Evolutionary conservation across 2,113 vertebrate genomes (phyloP), one percentile per base, ranked within the genome.

Genomic region (Ardeotis arabs): DNA sequence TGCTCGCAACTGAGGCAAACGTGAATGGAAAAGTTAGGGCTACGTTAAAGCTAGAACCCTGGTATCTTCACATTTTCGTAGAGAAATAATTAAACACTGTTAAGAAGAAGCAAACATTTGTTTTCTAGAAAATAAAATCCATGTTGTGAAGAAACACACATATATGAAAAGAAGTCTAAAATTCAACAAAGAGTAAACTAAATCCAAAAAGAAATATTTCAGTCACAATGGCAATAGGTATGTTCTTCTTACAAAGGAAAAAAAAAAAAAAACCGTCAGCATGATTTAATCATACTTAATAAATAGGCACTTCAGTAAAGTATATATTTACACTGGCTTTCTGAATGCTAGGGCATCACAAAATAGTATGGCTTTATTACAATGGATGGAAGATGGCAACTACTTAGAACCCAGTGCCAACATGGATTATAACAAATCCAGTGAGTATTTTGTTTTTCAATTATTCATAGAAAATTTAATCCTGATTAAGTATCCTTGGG

Each of bases 381-480:
- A 97, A 98, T 96, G 97, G 97, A 97, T 97, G 97, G 98, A 97
- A 98, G 95, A 98, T 98, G 98, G 98, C 97, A 98, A 97, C 97
- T 97, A 97, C 97, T 98, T 98, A 98, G 95, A 97, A 97, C 95
- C 96, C 97, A 97, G 95, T 98, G 98, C 98, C 98, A 98, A 98
- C 97, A 97, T 29, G 98, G 98, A 98, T 98, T 98, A 98, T 97
- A 98, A 98, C 97, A 98, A 98, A 98, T 98, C 98, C 98, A 98
- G 96, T 96, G 98, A 98, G 97, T 98, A 98, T 98, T 98, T 98
- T 98, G 98, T 98, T 98, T 98, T 98, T 98, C 98, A 98, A 98
- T 98, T 98, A 98, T 98, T 98, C 98, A 98, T 97, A 98, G 98
- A 98, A 98, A 98, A 98, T 98, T 98, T 98, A 98, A 98, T 98